phyloP scores from a whole-genome alignment of 2,888 invertebrate genomes.

The Diarsia brunnea region DNA sequence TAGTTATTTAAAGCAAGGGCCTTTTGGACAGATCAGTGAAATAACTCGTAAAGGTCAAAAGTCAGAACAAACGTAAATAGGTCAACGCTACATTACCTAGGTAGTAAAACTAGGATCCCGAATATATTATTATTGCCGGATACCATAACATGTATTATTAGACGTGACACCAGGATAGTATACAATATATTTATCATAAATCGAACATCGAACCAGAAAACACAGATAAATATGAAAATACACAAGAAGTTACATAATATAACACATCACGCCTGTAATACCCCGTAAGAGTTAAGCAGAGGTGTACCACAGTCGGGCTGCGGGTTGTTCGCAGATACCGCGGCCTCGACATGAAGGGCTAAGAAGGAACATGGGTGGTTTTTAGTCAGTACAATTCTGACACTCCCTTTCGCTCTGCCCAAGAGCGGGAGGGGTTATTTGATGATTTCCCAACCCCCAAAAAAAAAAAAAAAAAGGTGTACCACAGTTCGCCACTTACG shows the following conservation, averaged over 20 bases:
- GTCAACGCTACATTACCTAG: conserved; percentile 12
- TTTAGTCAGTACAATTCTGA: too few species aligned
- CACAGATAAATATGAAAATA: not conserved
- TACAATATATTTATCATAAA: not conserved
- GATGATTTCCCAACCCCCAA: too few species aligned
- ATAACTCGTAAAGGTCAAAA: conserved; percentile 30
- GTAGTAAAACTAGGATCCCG: not conserved
- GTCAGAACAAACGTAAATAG: conserved; percentile 18
- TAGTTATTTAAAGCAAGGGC: conserved; percentile 2
- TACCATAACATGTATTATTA: not conserved
- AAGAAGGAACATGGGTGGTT: too few species aligned
- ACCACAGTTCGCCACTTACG: too few species aligned
- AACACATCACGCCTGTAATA: too few species aligned
- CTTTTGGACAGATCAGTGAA: conserved; percentile 23
- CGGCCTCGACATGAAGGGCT: too few species aligned
- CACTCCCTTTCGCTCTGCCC: too few species aligned
- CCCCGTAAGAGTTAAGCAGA: too few species aligned
- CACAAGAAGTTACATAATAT: not conserved
- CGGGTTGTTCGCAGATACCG: too few species aligned
- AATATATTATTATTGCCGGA: not conserved
- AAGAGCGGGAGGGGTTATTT: too few species aligned
- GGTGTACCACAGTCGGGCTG: too few species aligned
- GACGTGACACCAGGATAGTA: not conserved
- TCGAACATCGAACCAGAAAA: not conserved
- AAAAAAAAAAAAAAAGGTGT: too few species aligned